These are phyloP conservation scores for Notolepis coatsorum DNA, from an alignment of 2,797 vertebrate species.

Conservation along the genomic window DNA sequence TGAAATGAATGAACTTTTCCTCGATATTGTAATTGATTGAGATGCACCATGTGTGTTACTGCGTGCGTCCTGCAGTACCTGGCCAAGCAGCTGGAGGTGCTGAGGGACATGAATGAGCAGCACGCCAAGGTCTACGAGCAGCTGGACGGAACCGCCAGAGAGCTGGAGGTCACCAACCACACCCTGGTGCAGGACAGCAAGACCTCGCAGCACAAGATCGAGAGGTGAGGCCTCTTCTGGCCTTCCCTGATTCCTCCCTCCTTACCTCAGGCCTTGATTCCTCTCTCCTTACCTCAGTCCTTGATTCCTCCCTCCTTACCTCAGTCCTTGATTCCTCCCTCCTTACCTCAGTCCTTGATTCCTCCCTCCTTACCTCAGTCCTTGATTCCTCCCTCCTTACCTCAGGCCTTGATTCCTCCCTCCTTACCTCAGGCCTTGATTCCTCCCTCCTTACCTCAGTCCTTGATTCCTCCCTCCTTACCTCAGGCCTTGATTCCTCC, in stretches of 20 bases:
- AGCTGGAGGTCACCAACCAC: slow-evolving; percentile 93
- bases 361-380: neutral
- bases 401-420: no score
- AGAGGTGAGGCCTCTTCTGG: slow-evolving; percentile 43
- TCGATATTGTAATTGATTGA: no score
- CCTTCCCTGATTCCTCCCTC: neutral
- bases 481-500: no score
- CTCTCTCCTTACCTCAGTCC: neutral
- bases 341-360: neutral
- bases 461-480: no score
- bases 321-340: neutral
- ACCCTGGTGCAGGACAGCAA: slow-evolving; percentile 92
- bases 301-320: neutral
- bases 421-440: neutral
- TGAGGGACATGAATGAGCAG: slow-evolving; percentile 96
- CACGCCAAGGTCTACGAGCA: slow-evolving; percentile 98
- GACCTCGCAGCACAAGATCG: slow-evolving; percentile 71
- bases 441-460: no score
- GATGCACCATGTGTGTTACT: neutral
- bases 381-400: neutral
- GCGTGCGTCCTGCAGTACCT: slow-evolving; percentile 63
- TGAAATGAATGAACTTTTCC: no score
- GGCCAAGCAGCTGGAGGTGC: slow-evolving; percentile 83
- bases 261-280: neutral
- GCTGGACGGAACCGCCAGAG: slow-evolving; percentile 92